Evolutionary conservation across 2,797 vertebrate species (phyloP).

Genomic region (Rhadinocentrus ornatus): DNA sequence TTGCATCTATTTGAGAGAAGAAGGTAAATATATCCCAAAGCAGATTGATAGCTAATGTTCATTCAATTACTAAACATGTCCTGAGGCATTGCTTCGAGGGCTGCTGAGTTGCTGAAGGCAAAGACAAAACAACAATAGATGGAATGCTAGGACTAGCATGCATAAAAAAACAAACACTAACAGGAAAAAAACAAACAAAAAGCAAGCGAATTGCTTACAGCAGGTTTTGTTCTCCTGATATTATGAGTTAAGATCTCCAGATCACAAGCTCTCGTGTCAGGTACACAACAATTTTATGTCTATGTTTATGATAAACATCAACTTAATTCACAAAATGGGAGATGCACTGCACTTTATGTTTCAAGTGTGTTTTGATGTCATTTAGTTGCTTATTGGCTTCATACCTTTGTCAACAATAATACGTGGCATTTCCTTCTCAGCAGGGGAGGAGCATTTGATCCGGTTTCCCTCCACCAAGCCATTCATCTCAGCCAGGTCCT

Average conservation of each 20-base stretch:
- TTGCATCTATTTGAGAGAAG: slow-evolving; percentile 28
- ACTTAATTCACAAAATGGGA: background rate
- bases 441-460: slow-evolving; percentile 93
- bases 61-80: slow-evolving; percentile 75
- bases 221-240: background rate
- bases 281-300: background rate
- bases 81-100: slow-evolving; percentile 68
- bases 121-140: slow-evolving; percentile 49
- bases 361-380: background rate
- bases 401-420: slow-evolving; percentile 94
- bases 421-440: slow-evolving; percentile 94
- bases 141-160: slow-evolving; percentile 15
- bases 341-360: background rate
- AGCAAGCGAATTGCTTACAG: slow-evolving; percentile 16
- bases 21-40: slow-evolving; percentile 55
- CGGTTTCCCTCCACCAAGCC: slow-evolving; percentile 94
- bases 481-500: slow-evolving; percentile 96
- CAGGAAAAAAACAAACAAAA: slow-evolving; percentile 8
- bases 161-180: background rate
- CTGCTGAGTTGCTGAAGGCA: slow-evolving; percentile 57
- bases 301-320: background rate
- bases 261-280: too few relatives aligned
- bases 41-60: slow-evolving; percentile 64
- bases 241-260: background rate
- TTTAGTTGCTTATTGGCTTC: slow-evolving; percentile 9